Conservation (phyloP, 1,140 invertebrate species). For the Drosophila albomicans region DNA sequence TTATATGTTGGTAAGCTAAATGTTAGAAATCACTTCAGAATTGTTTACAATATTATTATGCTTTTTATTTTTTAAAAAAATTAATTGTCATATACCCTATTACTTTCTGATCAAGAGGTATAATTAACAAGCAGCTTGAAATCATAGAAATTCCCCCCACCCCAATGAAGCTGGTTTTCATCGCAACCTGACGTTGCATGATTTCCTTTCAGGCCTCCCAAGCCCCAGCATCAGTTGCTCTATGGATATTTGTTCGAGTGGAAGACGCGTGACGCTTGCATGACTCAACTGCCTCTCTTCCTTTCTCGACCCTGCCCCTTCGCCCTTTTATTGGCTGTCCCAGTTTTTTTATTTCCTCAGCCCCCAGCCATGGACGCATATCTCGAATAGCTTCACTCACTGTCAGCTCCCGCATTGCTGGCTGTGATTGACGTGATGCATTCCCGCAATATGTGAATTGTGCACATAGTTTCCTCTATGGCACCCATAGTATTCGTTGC, state of each 20-base stretch:
- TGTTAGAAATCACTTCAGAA: no score
- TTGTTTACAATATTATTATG: no score
- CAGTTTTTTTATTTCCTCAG: not conserved
- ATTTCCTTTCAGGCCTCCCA: slow-evolving; percentile 13
- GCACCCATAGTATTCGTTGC: not conserved
- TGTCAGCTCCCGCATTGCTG: slow-evolving; percentile 31
- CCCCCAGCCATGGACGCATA: slow-evolving; percentile 20
- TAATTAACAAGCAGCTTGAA: slow-evolving; percentile 69
- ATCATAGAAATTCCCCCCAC: slow-evolving; percentile 65
- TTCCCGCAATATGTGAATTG: slow-evolving; percentile 36
- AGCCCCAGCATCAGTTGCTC: not conserved
- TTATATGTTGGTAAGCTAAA: no score
- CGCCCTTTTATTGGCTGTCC: slow-evolving; percentile 3
- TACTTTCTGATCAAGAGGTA: not conserved
- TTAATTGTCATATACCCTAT: not conserved
- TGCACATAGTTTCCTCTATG: slow-evolving; percentile 17
- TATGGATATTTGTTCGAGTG: slow-evolving; percentile 57
- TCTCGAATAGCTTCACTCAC: slow-evolving; percentile 48
- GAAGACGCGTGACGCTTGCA: slow-evolving; percentile 50
- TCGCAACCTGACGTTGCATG: slow-evolving; percentile 49
- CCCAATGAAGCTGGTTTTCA: slow-evolving; percentile 22
- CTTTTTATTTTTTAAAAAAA: no score
- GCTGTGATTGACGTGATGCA: slow-evolving; percentile 54
- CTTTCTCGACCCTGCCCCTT: not conserved
- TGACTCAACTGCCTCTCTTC: slow-evolving; percentile 22